These are phyloP conservation scores for Callionymus lyra DNA, from an alignment of 2,113 vertebrate species.

Conservation along the genomic window DNA sequence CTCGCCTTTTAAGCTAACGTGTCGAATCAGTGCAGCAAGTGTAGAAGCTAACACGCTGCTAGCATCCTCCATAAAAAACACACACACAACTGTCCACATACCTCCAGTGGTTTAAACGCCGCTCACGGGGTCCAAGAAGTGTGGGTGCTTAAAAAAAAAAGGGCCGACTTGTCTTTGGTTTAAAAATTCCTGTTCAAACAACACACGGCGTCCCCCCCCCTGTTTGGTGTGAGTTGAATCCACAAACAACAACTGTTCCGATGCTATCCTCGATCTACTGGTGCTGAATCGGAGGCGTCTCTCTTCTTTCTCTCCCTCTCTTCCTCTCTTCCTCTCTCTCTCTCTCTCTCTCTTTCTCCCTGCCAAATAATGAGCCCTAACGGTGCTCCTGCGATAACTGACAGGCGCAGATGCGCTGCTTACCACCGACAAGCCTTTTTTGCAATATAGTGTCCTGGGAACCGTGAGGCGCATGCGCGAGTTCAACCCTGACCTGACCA, in stretches of 20 bases:
- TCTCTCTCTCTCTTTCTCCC: conserved; percentile 26
- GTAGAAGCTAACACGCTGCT: conserved; percentile 36
- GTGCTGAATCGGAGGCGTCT: conserved; percentile 64
- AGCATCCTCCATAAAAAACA: conserved; percentile 18
- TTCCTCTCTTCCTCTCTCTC: conserved; percentile 42
- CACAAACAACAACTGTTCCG: conserved; percentile 18
- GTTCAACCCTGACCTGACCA: conserved; percentile 31
- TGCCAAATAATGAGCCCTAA: conserved; percentile 68
- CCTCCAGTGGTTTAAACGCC: conserved; percentile 31
- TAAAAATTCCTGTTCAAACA: too few relatives aligned
- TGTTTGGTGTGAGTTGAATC: conserved; percentile 7
- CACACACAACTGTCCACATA: conserved; percentile 21
- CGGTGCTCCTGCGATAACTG: conserved; percentile 38
- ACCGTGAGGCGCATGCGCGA: conserved; percentile 54
- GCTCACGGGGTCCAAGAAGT: conserved; percentile 47
- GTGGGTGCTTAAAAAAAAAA: conserved; percentile 31
- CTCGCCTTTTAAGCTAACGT: conserved; percentile 60
- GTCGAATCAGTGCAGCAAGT: conserved; percentile 36
- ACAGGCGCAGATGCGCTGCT: conserved; percentile 65
- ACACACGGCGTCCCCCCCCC: too few relatives aligned
- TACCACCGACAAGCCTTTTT: conserved; percentile 17
- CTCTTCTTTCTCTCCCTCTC: conserved; percentile 34
- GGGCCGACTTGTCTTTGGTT: conserved; percentile 21
- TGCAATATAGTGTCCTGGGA: conserved; percentile 49
- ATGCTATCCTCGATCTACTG: conserved; percentile 54